These are phyloP conservation scores for Ceratina japonica DNA, from an alignment of 1,140 invertebrate genomes.

Conservation along the genomic window DNA sequence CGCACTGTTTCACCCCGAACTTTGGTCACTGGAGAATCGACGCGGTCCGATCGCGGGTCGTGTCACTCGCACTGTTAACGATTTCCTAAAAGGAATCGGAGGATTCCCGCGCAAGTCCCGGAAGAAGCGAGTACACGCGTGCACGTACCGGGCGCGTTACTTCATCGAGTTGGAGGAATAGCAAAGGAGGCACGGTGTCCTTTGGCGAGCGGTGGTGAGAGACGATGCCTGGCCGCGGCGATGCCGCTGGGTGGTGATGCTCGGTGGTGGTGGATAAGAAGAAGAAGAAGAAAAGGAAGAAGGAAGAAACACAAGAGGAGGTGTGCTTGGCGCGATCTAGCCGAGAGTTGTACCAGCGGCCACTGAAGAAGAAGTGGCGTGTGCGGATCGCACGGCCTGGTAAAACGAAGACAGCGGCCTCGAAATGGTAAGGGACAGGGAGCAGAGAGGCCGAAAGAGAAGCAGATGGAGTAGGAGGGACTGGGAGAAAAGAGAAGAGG, in stretches of 20 bases:
- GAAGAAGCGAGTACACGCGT: conserved; percentile 16
- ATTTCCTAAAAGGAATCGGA: background rate
- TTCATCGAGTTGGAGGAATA: conserved; percentile 43
- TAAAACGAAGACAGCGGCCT: conserved; percentile 61
- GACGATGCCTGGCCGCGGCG: conserved; percentile 11
- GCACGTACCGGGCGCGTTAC: conserved; percentile 24
- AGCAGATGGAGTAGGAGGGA: conserved; percentile 55
- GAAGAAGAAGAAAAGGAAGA: conserved; percentile 37
- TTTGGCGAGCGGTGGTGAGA: conserved; percentile 25
- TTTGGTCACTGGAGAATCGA: background rate
- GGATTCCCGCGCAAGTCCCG: conserved; percentile 23
- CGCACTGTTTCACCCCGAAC: background rate
- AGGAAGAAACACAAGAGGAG: conserved; percentile 42
- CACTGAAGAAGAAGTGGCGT: conserved; percentile 68
- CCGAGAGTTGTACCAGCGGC: conserved; percentile 65
- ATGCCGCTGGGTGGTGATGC: conserved; percentile 5
- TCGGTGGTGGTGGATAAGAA: conserved; percentile 16
- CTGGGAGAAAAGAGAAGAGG: conserved; percentile 29
- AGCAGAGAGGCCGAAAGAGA: conserved; percentile 53
- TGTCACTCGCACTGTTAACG: background rate
- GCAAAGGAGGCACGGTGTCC: conserved; percentile 36
- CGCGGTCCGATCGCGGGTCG: background rate
- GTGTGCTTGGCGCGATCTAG: conserved; percentile 65
- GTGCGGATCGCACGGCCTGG: conserved; percentile 64
- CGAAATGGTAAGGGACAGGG: conserved; percentile 61